Percentiles rank a stretch among this genome's conserved stretches.
These are phyloP conservation scores for Stomorhina lunata DNA, from an alignment of 2,888 invertebrate genomes.

Conservation along the genomic window DNA sequence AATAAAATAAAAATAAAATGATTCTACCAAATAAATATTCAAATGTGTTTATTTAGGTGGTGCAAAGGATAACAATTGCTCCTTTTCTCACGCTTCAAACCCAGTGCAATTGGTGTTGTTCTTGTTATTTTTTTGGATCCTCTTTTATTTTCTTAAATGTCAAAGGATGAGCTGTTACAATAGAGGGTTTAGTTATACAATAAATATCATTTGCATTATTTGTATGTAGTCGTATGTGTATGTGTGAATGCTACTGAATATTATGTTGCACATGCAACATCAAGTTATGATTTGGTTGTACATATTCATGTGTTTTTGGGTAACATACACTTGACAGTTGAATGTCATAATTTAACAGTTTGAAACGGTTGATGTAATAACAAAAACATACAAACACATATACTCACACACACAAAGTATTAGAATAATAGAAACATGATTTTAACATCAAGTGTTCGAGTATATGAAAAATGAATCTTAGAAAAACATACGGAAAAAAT, in stretches of 20 bases:
- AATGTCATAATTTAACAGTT: slow-evolving; percentile 67
- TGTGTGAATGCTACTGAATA: slow-evolving; percentile 43
- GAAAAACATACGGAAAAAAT: slow-evolving; percentile 34
- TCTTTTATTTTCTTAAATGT: slow-evolving; percentile 20
- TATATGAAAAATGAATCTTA: slow-evolving; percentile 55
- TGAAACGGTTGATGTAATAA: slow-evolving; percentile 58
- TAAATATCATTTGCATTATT: slow-evolving; percentile 23
- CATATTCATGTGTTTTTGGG: background rate
- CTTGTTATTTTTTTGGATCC: background rate
- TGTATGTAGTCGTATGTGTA: no score
- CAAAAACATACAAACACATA: slow-evolving; percentile 40
- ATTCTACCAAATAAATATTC: slow-evolving; percentile 24
- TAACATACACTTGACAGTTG: slow-evolving; percentile 59
- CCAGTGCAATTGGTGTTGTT: background rate
- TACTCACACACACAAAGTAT: background rate
- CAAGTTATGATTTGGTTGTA: background rate
- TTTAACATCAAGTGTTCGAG: slow-evolving; percentile 42
- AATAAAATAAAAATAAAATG: slow-evolving; percentile 6
- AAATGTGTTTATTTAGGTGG: slow-evolving; percentile 59
- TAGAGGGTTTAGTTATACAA: background rate
- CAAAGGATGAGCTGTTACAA: slow-evolving; percentile 47
- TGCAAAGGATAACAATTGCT: slow-evolving; percentile 55
- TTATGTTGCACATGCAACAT: slow-evolving; percentile 5
- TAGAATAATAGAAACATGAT: slow-evolving; percentile 11
- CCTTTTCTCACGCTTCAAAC: slow-evolving; percentile 59